phyloP scores from a whole-genome alignment of 2,797 vertebrate species.

The Orestias chungarensis region DNA sequence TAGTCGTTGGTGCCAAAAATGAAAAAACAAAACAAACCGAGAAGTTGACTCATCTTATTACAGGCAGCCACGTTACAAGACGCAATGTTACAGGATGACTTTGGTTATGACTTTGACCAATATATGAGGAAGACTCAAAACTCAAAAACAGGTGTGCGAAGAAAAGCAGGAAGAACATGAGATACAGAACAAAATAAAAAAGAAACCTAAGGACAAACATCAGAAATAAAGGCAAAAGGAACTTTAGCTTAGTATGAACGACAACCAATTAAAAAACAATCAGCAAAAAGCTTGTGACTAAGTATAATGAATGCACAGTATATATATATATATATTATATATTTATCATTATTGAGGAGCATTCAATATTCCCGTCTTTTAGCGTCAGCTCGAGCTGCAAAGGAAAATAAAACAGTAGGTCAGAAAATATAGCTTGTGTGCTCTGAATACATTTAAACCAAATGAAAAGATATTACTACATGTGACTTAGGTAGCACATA shows the following conservation, averaged over 20 bases:
- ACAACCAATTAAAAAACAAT: background rate
- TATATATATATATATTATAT: no score
- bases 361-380: background rate
- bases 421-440: background rate
- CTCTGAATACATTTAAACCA: background rate
- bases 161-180: background rate
- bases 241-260: background rate
- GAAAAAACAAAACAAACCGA: background rate
- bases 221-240: background rate
- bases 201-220: background rate
- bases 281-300: no score
- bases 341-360: no score
- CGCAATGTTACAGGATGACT: background rate
- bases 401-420: background rate
- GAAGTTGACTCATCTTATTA: background rate
- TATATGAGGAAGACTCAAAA: background rate
- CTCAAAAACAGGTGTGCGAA: no score
- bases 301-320: no score
- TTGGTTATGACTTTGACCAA: no score
- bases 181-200: background rate
- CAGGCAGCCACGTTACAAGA: background rate
- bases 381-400: slow-evolving; percentile 7
- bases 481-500: no score
- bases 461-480: no score
- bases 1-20: background rate